Percentiles rank a stretch among this genome's conserved stretches.
These are phyloP conservation scores for Salvator merianae DNA, from an alignment of 2,113 vertebrate genomes.

Conservation along the genomic window DNA sequence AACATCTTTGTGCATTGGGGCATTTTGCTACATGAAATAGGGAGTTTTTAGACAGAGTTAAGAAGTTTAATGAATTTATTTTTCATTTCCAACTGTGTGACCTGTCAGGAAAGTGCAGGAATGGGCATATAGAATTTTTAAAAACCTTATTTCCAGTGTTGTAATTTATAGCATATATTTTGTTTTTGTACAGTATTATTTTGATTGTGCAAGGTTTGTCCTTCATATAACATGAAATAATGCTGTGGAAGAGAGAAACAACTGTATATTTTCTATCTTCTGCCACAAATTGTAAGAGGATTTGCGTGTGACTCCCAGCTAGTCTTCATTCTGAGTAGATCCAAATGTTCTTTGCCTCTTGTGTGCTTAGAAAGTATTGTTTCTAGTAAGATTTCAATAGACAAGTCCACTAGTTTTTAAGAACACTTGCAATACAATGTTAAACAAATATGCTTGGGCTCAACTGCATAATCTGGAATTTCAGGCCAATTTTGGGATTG, in stretches of 20 bases:
- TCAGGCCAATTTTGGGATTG: not conserved
- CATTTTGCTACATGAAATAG: not conserved
- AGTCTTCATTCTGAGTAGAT: too few relatives aligned
- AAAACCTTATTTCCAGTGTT: not conserved
- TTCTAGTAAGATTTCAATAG: not conserved
- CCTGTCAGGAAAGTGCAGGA: not conserved
- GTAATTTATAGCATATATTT: not conserved
- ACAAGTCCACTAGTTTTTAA: not conserved
- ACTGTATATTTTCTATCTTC: too few relatives aligned
- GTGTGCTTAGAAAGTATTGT: not conserved
- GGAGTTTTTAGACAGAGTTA: not conserved
- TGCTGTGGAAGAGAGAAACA: too few relatives aligned
- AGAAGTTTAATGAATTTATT: not conserved
- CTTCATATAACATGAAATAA: too few relatives aligned
- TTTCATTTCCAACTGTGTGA: not conserved
- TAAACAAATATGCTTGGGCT: not conserved
- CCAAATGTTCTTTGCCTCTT: too few relatives aligned
- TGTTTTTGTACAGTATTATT: too few relatives aligned
- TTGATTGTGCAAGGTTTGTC: too few relatives aligned
- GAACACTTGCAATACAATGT: not conserved
- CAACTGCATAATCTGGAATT: not conserved
- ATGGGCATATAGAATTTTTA: not conserved
- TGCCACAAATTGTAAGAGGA: too few relatives aligned
- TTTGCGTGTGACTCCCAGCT: too few relatives aligned
- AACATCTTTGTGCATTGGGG: not conserved